Evolutionary conservation across 2,888 invertebrate genomes (phyloP), one percentile per base, ranked within the genome.

Genomic region (Matsumyia berberina): DNA sequence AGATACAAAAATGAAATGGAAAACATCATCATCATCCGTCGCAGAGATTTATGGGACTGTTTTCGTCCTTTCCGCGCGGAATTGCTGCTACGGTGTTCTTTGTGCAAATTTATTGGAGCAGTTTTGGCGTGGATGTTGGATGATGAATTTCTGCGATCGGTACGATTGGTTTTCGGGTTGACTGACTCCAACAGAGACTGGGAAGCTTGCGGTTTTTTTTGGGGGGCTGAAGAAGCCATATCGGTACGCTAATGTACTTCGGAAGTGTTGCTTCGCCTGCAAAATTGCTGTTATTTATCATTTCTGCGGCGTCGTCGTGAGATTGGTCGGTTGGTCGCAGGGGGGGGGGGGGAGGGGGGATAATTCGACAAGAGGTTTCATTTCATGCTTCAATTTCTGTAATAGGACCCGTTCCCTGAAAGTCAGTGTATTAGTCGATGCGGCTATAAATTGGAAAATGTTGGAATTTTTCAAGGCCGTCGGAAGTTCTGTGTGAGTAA

Each of bases 41-140:
- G 35, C 73, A 53, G 39, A 49, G 73, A 55, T 73, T 73, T 64
- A 62, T 62, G 62, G 12, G 17, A 46, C 49, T 70, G 15, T 49
- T 70, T 49, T 58, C 24, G 35, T 49, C 37, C 58, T 46, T 46
- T 46, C 12, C 49, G 49, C n/a, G 29, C 2, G 19, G 1, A 33
- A 15, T 17, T 35, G 7, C 33, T 17, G 11, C 33, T 33, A 62
- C 42, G 24, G 73, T 42, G 24, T 9, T 5, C 44, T 35, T 73
- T 53, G 51, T 53, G 53, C 33, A 33, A 53, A 53, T 73, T 62
- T 73, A 62, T 53, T 62, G 42, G 35, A 60, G 15, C 42, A 73
- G 33, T 53, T 31, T 51, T 42, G 60, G 12, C 33, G 31, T 5
- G 62, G 51, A 53, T 73, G 62, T 44, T 2, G 73, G 51, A 53